Evolutionary conservation across 2,113 vertebrate species (phyloP), one percentile per base, ranked within the genome.

Genomic region (Corythaeola cristata): DNA sequence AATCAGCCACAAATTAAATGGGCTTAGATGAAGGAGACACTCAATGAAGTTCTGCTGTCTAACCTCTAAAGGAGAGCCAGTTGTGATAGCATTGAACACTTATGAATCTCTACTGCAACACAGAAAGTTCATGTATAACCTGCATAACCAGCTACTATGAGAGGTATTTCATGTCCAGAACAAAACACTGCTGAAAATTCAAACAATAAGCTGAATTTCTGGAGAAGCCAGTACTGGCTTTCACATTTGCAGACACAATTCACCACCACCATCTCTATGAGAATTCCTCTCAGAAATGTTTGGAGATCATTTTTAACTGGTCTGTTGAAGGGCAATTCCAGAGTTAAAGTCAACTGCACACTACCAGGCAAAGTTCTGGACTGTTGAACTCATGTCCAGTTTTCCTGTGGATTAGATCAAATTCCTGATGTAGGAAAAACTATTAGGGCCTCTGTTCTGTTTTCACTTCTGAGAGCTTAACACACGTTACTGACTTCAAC

Each of bases 381-480:
- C 69, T 85, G 39, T 37, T 93, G 79, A 93, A 90, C 56, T 84
- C 69, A 39, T n/a, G 32, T 82, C 82, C 60, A 93, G 9, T 90
- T 90, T 97, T 96, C 83, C 86, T 50, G 79, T 82, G 90, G 86
- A 94, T 97, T 84, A 96, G 90, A 96, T 95, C 85, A 90, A 84
- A 93, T 93, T 96, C 92, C 56, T 74, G 56, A 90, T 90, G 88
- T 92, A 94, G 96, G 93, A 96, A 96, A 95, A 96, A 45, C 90
- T 90, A 90, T 89, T 72, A 95, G 62, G 55, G 35, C 27, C 12
- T 88, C 83, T 7, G 2, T 81, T 93, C 80, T 96, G 94, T 92
- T 96, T 96, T 91, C 60, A 93, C 83, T 96, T 96, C 76, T 53
- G 52, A 89, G 56, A 90, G 90, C 89, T 95, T 97, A 93, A 92